These are phyloP conservation scores for Drosophila prosaltans DNA, from an alignment of 1,140 invertebrate genomes.

Conservation along the genomic window DNA sequence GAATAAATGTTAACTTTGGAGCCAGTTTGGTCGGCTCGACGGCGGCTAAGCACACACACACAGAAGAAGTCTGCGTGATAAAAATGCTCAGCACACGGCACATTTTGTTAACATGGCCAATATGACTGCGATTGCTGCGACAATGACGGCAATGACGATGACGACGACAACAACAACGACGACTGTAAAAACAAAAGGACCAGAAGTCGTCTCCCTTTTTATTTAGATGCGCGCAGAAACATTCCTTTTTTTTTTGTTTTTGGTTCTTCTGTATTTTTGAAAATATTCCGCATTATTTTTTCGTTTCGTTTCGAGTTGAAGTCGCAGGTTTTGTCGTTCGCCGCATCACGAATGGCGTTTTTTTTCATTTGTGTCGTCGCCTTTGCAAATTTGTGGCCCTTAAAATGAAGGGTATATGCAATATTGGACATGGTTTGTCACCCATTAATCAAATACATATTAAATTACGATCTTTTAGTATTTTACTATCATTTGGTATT, in stretches of 20 bases:
- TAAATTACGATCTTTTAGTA: too few relatives aligned
- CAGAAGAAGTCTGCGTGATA: conserved; percentile 61
- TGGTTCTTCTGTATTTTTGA: conserved; percentile 50
- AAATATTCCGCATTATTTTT: conserved; percentile 77
- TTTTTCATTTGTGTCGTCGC: conserved; percentile 62
- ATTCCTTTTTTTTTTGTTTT: conserved; percentile 43
- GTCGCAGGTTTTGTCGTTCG: conserved; percentile 37
- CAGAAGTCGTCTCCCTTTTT: conserved; percentile 14
- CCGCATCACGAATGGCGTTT: conserved; percentile 64
- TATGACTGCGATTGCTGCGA: conserved; percentile 52
- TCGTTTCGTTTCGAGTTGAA: conserved; percentile 44
- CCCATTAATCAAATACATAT: too few relatives aligned
- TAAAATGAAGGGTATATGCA: neutral
- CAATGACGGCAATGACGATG: conserved; percentile 20
- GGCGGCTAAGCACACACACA: conserved; percentile 40
- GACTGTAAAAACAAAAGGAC: conserved; percentile 1
- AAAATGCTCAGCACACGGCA: conserved; percentile 75
- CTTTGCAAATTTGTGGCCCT: conserved; percentile 50
- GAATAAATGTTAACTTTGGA: conserved; percentile 52
- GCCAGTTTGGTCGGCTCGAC: conserved; percentile 27
- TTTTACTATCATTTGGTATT: too few relatives aligned
- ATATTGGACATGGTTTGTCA: neutral
- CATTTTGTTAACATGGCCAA: conserved; percentile 78
- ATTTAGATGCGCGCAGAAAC: conserved; percentile 42
- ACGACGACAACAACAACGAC: conserved; percentile 4